phyloP scores from a whole-genome alignment of 2,888 invertebrate species.

The Lamproptera curius region DNA sequence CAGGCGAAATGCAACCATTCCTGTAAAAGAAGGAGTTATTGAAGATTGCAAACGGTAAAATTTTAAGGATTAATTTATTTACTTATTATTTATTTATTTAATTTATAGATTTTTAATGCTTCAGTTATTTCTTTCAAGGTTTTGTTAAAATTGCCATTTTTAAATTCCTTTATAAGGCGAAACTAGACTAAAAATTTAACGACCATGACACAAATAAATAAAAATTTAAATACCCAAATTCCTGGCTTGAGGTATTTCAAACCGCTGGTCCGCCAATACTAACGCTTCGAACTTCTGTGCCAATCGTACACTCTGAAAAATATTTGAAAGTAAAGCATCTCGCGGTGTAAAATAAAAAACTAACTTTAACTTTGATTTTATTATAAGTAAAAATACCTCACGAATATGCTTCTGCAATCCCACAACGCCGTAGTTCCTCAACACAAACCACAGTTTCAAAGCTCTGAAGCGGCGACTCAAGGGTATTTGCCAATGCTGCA shows the following conservation, averaged over 20 bases:
- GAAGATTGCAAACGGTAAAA: no score
- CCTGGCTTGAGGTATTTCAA: slow-evolving; percentile 92
- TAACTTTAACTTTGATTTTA: no score
- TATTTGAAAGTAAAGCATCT: no score
- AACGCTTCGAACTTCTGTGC: slow-evolving; percentile 95
- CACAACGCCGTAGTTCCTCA: slow-evolving; percentile 93
- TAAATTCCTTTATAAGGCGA: no score
- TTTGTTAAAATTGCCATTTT: no score
- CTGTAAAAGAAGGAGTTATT: slow-evolving; percentile 42
- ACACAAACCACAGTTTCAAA: slow-evolving; percentile 97
- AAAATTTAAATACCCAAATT: slow-evolving; percentile 79
- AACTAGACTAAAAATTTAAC: background rate
- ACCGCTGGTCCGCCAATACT: slow-evolving; percentile 88
- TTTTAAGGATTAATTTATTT: no score
- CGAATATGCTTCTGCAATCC: slow-evolving; percentile 96
- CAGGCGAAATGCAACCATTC: slow-evolving; percentile 94
- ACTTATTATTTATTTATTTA: no score
- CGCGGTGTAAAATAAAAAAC: no score
- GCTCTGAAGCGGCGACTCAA: slow-evolving; percentile 95
- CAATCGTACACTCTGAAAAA: slow-evolving; percentile 87
- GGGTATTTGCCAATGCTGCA: slow-evolving; percentile 98
- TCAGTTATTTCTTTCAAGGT: no score
- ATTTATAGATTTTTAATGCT: no score
- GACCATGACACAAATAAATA: background rate
- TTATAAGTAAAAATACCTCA: slow-evolving; percentile 82